Evolutionary conservation across 2,113 vertebrate species (phyloP).

Genomic region (Dicrurus megarhynchus): DNA sequence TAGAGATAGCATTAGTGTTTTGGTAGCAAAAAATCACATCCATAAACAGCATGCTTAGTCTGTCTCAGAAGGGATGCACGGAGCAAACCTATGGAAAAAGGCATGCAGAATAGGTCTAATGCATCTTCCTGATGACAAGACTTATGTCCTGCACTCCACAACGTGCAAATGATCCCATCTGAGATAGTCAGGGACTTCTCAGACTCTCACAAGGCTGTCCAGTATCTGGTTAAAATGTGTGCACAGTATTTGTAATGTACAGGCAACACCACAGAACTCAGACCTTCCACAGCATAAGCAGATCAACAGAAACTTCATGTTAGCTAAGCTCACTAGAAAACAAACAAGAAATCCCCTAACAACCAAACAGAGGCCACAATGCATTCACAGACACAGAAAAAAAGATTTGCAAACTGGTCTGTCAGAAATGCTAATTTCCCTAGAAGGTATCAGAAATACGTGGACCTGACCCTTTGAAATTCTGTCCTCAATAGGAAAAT

Average conservation of each 20-base stretch:
- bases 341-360: neutral
- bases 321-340: constrained; percentile 9
- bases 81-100: neutral
- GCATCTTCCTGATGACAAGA: neutral
- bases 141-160: neutral
- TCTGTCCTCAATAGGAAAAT: neutral
- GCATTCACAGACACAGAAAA: neutral
- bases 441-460: neutral
- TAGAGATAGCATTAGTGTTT: neutral
- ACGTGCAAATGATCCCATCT: neutral
- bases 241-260: neutral
- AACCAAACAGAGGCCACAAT: neutral
- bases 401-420: neutral
- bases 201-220: neutral
- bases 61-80: neutral
- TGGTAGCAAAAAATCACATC: neutral
- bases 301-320: neutral
- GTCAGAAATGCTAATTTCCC: neutral
- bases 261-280: neutral
- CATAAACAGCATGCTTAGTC: neutral
- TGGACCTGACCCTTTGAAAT: neutral
- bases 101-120: neutral
- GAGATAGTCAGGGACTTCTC: neutral
- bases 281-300: neutral
- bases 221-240: neutral